These are phyloP conservation scores for Delphinapterus leucas DNA, from an alignment of 2,113 vertebrate genomes.

Conservation along the genomic window DNA sequence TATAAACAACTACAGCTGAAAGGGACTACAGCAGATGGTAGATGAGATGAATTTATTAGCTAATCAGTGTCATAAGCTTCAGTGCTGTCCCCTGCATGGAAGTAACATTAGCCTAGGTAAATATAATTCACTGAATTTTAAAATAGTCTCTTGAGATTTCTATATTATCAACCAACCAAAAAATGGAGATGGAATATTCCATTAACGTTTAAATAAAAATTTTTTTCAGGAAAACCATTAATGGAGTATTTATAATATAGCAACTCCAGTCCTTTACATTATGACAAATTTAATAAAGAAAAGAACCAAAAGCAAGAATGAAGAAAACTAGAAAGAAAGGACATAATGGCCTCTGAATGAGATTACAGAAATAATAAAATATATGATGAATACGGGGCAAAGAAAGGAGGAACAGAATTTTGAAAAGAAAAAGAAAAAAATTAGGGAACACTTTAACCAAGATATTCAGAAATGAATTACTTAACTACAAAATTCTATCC, in stretches of 20 bases:
- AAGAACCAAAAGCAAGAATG: not conserved
- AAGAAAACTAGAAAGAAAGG: not conserved
- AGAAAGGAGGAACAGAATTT: not conserved
- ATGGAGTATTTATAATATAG: not conserved
- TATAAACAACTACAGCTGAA: not conserved
- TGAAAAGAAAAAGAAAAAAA: slow-evolving; percentile 5
- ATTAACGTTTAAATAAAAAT: not conserved
- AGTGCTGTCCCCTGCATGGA: not conserved
- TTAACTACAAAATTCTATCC: slow-evolving; percentile 40
- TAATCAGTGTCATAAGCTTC: not conserved
- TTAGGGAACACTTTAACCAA: slow-evolving; percentile 9
- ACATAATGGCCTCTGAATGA: not conserved
- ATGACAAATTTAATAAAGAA: slow-evolving; percentile 1
- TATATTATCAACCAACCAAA: not conserved
- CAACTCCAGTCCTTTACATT: not conserved
- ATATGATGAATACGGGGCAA: not conserved
- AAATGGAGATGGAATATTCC: not conserved
- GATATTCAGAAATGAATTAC: slow-evolving; percentile 50
- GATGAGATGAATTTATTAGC: not conserved
- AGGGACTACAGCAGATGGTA: not conserved
- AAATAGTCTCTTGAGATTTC: not conserved
- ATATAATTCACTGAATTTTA: not conserved
- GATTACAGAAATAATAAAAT: not conserved
- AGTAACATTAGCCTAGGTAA: not conserved
- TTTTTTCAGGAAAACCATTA: not conserved